Percentiles rank a stretch among this genome's conserved stretches.
Conservation (phyloP, 2,797 vertebrate genomes). For the Characodon lateralis region DNA sequence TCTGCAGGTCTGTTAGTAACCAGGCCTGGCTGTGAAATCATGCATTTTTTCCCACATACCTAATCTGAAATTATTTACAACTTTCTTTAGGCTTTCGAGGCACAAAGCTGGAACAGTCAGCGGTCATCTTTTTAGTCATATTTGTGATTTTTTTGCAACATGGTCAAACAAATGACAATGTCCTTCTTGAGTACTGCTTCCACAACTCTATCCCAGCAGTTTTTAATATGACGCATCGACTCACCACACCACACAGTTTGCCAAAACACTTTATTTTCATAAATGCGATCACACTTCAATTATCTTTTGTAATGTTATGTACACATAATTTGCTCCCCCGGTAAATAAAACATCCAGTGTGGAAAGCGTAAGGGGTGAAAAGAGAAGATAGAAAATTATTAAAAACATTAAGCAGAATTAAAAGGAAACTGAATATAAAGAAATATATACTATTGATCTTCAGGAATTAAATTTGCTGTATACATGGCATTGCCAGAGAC, state of each 20-base stretch:
- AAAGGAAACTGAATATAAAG: constrained; percentile 53
- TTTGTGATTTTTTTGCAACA: background rate
- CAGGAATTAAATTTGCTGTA: constrained; percentile 37
- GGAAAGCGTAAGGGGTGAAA: constrained; percentile 28
- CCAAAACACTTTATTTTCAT: constrained; percentile 76
- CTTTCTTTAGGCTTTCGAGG: background rate
- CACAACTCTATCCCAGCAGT: background rate
- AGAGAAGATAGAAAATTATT: constrained; percentile 58
- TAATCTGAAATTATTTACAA: background rate
- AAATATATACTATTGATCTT: constrained; percentile 48
- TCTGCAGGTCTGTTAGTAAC: background rate
- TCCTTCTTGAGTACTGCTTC: background rate
- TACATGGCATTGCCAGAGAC: constrained; percentile 57
- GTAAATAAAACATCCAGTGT: constrained; percentile 72
- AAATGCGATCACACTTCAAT: constrained; percentile 72
- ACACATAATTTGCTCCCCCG: constrained; percentile 76
- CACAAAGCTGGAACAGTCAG: background rate
- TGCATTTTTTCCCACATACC: background rate
- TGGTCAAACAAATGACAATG: background rate
- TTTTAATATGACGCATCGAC: background rate
- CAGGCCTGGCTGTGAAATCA: background rate
- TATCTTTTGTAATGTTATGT: constrained; percentile 80
- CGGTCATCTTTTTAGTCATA: background rate
- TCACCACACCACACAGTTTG: constrained; percentile 24
- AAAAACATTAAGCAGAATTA: constrained; percentile 53